Conservation (phyloP, 2,113 vertebrate genomes). For the Scortum barcoo region DNA sequence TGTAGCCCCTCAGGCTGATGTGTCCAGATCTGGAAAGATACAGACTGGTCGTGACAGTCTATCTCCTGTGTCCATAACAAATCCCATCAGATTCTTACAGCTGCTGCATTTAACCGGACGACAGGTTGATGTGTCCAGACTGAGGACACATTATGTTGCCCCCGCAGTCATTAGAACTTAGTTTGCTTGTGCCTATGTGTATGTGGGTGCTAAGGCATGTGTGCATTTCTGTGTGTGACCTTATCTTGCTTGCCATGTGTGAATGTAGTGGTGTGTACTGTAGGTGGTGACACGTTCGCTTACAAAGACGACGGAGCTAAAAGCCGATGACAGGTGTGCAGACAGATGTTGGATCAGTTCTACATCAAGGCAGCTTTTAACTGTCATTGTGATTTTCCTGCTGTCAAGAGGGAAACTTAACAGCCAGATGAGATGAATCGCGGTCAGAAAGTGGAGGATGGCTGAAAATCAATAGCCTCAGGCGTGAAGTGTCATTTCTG, state of each 20-base stretch:
- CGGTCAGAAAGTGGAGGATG: neutral
- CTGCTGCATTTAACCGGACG: neutral
- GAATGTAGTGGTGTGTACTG: neutral
- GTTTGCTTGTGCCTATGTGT: slow-evolving; percentile 7
- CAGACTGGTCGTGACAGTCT: slow-evolving; percentile 8
- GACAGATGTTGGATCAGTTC: slow-evolving; percentile 39
- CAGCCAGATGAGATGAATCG: neutral
- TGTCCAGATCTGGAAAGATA: neutral
- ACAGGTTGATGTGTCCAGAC: slow-evolving; percentile 17
- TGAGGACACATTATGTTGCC: slow-evolving; percentile 30
- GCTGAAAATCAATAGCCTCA: neutral
- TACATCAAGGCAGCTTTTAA: slow-evolving; percentile 23
- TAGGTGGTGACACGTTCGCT: slow-evolving; percentile 4
- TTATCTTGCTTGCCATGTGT: slow-evolving; percentile 11
- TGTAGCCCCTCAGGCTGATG: neutral
- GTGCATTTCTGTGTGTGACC: slow-evolving; percentile 19
- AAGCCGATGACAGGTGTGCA: slow-evolving; percentile 35
- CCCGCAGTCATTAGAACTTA: slow-evolving; percentile 12
- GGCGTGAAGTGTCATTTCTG: too few species aligned
- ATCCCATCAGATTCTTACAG: slow-evolving; percentile 33
- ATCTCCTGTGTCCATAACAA: slow-evolving; percentile 16
- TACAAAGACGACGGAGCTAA: slow-evolving; percentile 16
- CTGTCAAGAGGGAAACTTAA: slow-evolving; percentile 13
- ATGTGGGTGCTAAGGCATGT: neutral
- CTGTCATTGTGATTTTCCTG: slow-evolving; percentile 20